phyloP scores from a whole-genome alignment of 2,797 vertebrate species.

The Sylvilagus floridanus region DNA sequence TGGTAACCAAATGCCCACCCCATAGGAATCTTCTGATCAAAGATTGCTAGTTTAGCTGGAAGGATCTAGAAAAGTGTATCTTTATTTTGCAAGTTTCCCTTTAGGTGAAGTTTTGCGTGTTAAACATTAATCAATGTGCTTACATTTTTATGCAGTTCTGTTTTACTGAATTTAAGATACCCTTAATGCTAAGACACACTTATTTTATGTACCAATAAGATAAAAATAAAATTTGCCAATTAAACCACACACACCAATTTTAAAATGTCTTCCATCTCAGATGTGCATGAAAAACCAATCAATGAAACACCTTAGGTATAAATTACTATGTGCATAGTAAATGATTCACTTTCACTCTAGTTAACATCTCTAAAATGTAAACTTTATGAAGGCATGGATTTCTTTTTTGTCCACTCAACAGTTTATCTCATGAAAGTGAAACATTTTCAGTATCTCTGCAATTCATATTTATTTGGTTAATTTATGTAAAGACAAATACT shows the following conservation, averaged over 20 bases:
- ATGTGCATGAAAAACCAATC: neutral
- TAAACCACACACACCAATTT: slow-evolving; percentile 21
- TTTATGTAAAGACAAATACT: neutral
- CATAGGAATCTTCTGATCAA: slow-evolving; percentile 22
- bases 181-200: neutral
- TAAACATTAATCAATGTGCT: slow-evolving; percentile 36
- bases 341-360: slow-evolving; percentile 40
- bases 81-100: slow-evolving; percentile 39
- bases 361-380: neutral
- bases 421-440: neutral
- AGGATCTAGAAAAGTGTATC: slow-evolving; percentile 3
- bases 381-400: neutral
- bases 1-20: neutral
- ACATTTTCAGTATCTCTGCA: neutral
- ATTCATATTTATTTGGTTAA: slow-evolving; percentile 35
- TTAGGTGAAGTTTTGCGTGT: neutral
- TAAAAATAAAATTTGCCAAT: slow-evolving; percentile 25
- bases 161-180: slow-evolving; percentile 11
- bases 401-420: neutral
- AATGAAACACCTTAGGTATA: slow-evolving; percentile 41
- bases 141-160: neutral
- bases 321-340: neutral
- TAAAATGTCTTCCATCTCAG: slow-evolving; percentile 24
- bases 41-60: slow-evolving; percentile 49
- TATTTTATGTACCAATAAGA: neutral